A percentile compares a stretch with the other conserved stretches of the same genome.
phyloP scores from a whole-genome alignment of 1,140 invertebrate genomes.

The Penaeus japonicus region DNA sequence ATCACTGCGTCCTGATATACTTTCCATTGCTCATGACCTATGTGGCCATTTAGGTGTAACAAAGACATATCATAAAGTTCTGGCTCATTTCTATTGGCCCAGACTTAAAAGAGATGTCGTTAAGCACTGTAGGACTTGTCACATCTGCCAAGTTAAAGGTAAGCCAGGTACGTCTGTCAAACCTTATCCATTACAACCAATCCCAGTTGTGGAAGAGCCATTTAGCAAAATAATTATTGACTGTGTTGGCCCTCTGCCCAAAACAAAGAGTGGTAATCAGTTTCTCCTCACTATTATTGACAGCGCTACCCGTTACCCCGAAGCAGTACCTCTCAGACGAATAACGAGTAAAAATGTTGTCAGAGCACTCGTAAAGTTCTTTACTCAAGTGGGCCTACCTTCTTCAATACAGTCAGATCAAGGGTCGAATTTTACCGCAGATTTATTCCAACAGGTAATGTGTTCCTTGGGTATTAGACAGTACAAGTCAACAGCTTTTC shows the following conservation, averaged over 20 bases:
- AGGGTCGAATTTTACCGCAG: slow-evolving; percentile 21
- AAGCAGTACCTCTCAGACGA: slow-evolving; percentile 3
- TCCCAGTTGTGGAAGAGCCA: background rate
- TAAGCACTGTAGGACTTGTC: background rate
- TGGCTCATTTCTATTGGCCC: slow-evolving; percentile 15
- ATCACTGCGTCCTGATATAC: background rate
- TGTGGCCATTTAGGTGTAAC: background rate
- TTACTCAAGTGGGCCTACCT: slow-evolving; percentile 6
- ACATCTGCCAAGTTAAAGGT: background rate
- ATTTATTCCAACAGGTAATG: slow-evolving; percentile 16
- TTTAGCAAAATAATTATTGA: slow-evolving; percentile 25
- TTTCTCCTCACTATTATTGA: slow-evolving; percentile 16
- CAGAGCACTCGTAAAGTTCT: slow-evolving; percentile 15
- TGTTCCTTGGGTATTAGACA: background rate
- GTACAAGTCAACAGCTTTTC: background rate
- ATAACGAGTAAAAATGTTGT: slow-evolving; percentile 6
- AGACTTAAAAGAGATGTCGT: background rate
- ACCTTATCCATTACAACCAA: background rate
- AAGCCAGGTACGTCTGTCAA: background rate
- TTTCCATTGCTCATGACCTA: slow-evolving; percentile 1
- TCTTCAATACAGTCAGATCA: background rate
- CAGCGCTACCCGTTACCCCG: background rate
- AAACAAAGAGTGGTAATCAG: background rate
- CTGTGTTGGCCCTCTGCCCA: slow-evolving; percentile 27
- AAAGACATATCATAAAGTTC: slow-evolving; percentile 1